These are phyloP conservation scores for Globodera rostochiensis DNA, from an alignment of 1,140 invertebrate genomes.

Conservation along the genomic window DNA sequence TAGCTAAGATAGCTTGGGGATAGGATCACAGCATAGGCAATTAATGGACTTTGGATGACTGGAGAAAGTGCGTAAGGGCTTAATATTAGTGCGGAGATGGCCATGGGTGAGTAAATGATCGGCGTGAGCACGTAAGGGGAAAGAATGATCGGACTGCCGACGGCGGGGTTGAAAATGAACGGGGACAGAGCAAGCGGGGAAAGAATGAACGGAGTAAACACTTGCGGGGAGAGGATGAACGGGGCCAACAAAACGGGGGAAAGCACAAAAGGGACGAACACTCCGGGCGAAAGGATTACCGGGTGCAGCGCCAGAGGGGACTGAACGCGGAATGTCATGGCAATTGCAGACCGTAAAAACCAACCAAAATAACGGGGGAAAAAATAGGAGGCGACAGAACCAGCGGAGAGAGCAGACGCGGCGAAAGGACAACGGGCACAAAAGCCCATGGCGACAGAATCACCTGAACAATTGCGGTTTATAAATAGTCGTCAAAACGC, in stretches of 20 bases:
- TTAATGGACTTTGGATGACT: constrained; percentile 49
- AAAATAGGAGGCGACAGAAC: constrained; percentile 35
- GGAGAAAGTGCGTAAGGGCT: constrained; percentile 59
- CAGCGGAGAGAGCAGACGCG: constrained; percentile 44
- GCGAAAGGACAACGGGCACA: constrained; percentile 54
- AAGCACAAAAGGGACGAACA: constrained; percentile 42
- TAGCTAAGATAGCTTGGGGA: constrained; percentile 60
- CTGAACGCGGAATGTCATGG: constrained; percentile 4
- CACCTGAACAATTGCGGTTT: constrained; percentile 11
- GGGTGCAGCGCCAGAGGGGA: constrained; percentile 47
- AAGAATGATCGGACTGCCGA: constrained; percentile 43
- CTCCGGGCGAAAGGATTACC: constrained; percentile 47
- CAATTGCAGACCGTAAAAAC: too few relatives aligned
- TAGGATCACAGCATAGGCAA: constrained; percentile 49
- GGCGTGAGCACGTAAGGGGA: constrained; percentile 53
- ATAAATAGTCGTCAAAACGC: constrained; percentile 4
- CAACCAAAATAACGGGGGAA: constrained; percentile 16
- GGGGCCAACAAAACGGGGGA: constrained; percentile 44
- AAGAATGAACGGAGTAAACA: constrained; percentile 51
- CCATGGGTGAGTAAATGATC: constrained; percentile 51
- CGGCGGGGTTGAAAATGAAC: constrained; percentile 49
- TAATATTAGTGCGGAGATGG: constrained; percentile 50
- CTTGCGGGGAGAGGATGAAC: constrained; percentile 53
- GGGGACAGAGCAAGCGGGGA: constrained; percentile 44
- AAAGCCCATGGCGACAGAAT: constrained; percentile 46